Base-by-base conservation (phyloP, 2,888 invertebrate species). In the Dioctria linearis region DNA sequence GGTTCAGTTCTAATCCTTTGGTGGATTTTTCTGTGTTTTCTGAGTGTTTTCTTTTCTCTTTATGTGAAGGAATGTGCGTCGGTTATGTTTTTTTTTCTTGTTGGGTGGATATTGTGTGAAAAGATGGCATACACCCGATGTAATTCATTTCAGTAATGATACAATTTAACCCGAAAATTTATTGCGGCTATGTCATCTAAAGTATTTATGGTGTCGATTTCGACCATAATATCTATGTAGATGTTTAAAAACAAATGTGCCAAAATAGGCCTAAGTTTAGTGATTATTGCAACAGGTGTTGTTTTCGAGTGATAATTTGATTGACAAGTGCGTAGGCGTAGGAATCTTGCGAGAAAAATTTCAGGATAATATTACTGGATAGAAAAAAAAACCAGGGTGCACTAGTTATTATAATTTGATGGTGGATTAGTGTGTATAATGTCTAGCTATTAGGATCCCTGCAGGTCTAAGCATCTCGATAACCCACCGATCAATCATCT, bases 221-320 rank as follows among this genome's bases (percentile, higher is more conserved):
- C 25, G 25, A 25, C 25, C 25, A 25, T 25, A 25, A 25, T 25
- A 25, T 25, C 25, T 25, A 25, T 25, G 25, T 25, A 25, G 25
- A 25, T 25, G 43, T 43, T 59, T 59, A 3, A 4, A 39, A 42
- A 59, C 5, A 61, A 61, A 57, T 73, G 57, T 75, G 75, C 13
- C 57, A 61, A 71, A 71, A 71, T 71, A 13, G 54, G 71, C 25
- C 40, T 39, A 25, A 51, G 71, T 71, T 49, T 51, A 39, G 71
- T 71, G 71, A 71, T 71, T 51, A 39, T 51, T 71, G 54, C 71
- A 71, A 71, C 71, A 71, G 51, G 71, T 25, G 25, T 71, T 71
- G 54, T 51, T 71, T 40, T 57, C 51, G 2, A 2, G 51, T 57
- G 57, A n/a, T 57, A 11, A 11, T 13, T 2, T 49, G 6, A 6